Conservation (phyloP, 2,888 invertebrate species). For the Chymomyza procnemis region DNA sequence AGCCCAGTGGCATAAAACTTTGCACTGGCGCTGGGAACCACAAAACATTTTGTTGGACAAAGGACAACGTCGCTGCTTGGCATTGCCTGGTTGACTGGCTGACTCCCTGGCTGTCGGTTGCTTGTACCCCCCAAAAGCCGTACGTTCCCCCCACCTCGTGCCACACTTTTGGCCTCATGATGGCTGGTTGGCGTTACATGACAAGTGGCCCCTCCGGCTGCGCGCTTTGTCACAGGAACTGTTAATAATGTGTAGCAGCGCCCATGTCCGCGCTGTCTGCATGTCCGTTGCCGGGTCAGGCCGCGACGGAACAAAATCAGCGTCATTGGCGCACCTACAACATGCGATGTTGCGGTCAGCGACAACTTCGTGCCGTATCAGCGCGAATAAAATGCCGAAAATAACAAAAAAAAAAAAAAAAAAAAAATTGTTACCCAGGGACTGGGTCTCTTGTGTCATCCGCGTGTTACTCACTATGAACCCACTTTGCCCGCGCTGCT, state of each 20-base stretch:
- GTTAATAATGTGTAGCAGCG: conserved; percentile 66
- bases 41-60: conserved; percentile 73
- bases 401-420: no score
- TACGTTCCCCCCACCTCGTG: no score
- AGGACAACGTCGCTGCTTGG: conserved; percentile 15
- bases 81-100: not conserved
- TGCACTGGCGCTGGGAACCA: conserved; percentile 63
- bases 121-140: not conserved
- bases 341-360: conserved; percentile 74
- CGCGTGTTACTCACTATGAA: no score
- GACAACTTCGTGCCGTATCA: conserved; percentile 72
- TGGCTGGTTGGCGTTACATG: conserved; percentile 3
- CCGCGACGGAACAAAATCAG: conserved; percentile 71
- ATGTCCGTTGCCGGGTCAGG: not conserved
- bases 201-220: conserved; percentile 12
- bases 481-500: conserved; percentile 2
- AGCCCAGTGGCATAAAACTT: conserved; percentile 55
- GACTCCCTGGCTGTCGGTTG: not conserved
- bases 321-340: conserved; percentile 76
- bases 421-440: not conserved
- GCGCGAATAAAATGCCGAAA: conserved; percentile 57
- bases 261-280: not conserved
- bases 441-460: not conserved
- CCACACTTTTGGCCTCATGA: not conserved
- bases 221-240: conserved; percentile 69